A percentile compares a stretch with the other conserved stretches of the same genome.
Conservation (phyloP, 2,888 invertebrate species). For the Lasioglossum villosulum region DNA sequence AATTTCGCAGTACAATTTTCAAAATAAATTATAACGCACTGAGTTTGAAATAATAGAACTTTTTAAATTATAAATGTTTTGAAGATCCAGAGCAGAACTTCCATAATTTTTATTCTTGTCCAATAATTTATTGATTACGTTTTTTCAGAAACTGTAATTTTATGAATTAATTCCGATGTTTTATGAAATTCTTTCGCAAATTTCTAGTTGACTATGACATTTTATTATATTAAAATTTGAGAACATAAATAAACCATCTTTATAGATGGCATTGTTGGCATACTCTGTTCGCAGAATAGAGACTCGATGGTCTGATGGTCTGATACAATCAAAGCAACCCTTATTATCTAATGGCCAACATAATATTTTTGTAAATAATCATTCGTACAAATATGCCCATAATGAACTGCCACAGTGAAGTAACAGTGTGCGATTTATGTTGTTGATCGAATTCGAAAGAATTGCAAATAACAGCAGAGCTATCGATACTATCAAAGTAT, state of each 20-base stretch:
- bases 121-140: background rate
- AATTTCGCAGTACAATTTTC: background rate
- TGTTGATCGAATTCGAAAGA: conserved; percentile 29
- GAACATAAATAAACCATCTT: background rate
- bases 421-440: conserved; percentile 46
- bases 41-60: background rate
- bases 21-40: background rate
- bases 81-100: background rate
- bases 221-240: background rate
- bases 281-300: conserved; percentile 39
- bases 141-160: background rate
- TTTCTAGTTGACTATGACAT: background rate
- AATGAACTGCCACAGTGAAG: conserved; percentile 17
- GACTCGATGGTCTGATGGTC: conserved; percentile 12
- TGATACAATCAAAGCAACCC: conserved; percentile 17
- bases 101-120: background rate
- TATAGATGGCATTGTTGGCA: conserved; percentile 47
- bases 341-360: conserved; percentile 11
- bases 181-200: background rate
- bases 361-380: conserved; percentile 32
- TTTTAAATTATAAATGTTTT: background rate
- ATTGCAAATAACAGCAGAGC: conserved; percentile 31
- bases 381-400: background rate
- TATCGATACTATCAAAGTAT: conserved; percentile 27
- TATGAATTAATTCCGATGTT: background rate